These are phyloP conservation scores for Sycon ciliatum DNA, from an alignment of 37 sponge, comb jelly and placozoan genomes.

Conservation along the genomic window DNA sequence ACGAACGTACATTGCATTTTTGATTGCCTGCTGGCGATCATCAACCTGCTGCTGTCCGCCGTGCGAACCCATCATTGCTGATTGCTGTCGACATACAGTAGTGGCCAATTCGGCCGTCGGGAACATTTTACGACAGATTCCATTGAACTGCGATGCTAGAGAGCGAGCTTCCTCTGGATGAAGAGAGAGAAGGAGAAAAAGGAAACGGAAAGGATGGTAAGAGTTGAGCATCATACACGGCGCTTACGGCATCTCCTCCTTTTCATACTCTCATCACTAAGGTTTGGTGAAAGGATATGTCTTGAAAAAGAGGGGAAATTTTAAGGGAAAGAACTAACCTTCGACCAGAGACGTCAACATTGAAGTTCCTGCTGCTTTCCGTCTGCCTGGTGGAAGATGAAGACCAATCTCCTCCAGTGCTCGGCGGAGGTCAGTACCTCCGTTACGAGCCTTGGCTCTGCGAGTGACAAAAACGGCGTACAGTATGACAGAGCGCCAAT, in stretches of 20 bases:
- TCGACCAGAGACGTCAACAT: slow-evolving; percentile 82
- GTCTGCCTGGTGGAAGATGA: slow-evolving; percentile 75
- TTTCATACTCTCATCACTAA: no score
- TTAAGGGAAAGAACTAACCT: no score
- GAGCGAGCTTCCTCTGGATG: slow-evolving; percentile 68
- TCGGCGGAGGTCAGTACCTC: slow-evolving; percentile 70
- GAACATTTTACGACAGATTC: slow-evolving; percentile 65
- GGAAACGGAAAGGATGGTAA: no score
- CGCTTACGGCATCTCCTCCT: no score
- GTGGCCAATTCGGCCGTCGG: slow-evolving; percentile 73
- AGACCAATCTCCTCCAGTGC: slow-evolving; percentile 68
- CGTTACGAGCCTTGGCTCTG: slow-evolving; percentile 93
- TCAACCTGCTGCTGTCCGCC: slow-evolving; percentile 6
- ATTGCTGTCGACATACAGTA: slow-evolving; percentile 54
- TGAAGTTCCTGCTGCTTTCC: slow-evolving; percentile 72
- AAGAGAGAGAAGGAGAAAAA: no score
- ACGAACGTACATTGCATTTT: no score
- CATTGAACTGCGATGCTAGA: slow-evolving; percentile 58
- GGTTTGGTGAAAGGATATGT: no score
- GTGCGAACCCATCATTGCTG: no score
- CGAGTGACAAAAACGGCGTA: not conserved
- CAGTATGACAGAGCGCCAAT: no score
- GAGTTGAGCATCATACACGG: no score
- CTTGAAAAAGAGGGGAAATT: no score
- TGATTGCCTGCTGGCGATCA: no score